These are phyloP conservation scores for Kryptopterus vitreolus DNA, from an alignment of 2,797 vertebrate genomes.

Conservation along the genomic window DNA sequence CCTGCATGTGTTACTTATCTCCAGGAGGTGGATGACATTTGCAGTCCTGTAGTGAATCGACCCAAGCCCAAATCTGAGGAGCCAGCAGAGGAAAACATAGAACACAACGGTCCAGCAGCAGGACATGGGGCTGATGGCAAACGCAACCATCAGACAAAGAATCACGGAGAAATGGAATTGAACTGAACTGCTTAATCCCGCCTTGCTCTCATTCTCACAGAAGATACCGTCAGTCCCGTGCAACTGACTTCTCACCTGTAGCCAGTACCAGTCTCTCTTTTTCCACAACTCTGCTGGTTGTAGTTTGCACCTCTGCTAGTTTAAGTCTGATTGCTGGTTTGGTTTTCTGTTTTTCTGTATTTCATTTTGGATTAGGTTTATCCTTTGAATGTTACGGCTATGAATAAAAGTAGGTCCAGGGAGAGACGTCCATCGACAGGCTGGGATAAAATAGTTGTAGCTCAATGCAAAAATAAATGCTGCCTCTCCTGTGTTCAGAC, in stretches of 20 bases:
- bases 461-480: constrained; percentile 62
- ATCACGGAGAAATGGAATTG: constrained; percentile 89
- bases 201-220: constrained; percentile 45
- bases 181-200: constrained; percentile 75
- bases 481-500: constrained; percentile 54
- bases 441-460: constrained; percentile 58
- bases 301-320: constrained; percentile 59
- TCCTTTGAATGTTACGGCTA: constrained; percentile 60
- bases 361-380: constrained; percentile 41
- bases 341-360: constrained; percentile 49
- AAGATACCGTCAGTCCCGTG: constrained; percentile 37
- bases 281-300: constrained; percentile 57
- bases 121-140: constrained; percentile 74
- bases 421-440: constrained; percentile 59
- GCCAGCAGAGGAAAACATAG: constrained; percentile 71
- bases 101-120: constrained; percentile 79
- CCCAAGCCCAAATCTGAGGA: constrained; percentile 84
- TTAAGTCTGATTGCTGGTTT: constrained; percentile 57
- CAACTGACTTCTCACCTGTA: constrained; percentile 55
- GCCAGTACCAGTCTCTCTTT: constrained; percentile 60
- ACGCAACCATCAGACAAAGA: constrained; percentile 78
- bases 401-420: constrained; percentile 63
- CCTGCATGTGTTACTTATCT: not conserved
- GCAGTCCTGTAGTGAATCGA: constrained; percentile 82
- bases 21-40: constrained; percentile 85